Conservation (phyloP, 2,113 vertebrate genomes). For the Bubo bubo region DNA sequence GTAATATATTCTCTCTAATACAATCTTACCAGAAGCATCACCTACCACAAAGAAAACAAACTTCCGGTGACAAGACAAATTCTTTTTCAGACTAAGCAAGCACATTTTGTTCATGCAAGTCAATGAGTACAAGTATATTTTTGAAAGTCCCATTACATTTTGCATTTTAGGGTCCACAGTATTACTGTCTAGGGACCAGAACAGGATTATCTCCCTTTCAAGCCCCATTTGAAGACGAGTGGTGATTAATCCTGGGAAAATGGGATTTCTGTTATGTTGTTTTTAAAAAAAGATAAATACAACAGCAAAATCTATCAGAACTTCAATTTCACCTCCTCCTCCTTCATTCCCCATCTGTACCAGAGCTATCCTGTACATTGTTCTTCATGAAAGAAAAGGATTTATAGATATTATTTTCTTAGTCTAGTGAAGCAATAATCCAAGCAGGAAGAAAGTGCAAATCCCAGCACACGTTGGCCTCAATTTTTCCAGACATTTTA, state of each 20-base stretch:
- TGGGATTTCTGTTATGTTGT: fast-evolving
- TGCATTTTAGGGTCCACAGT: neutral
- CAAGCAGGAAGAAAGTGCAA: neutral
- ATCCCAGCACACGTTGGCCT: neutral
- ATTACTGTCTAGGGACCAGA: neutral
- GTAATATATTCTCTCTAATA: neutral
- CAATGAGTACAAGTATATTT: neutral
- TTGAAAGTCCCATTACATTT: neutral
- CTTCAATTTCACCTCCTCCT: neutral
- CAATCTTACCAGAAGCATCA: neutral
- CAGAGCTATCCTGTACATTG: neutral
- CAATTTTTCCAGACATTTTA: neutral
- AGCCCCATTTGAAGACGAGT: neutral
- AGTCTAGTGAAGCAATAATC: neutral
- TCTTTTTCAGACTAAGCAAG: neutral
- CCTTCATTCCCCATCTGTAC: neutral
- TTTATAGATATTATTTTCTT: neutral
- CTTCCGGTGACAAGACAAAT: neutral
- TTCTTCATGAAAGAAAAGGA: neutral
- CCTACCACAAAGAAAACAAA: neutral
- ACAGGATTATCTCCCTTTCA: neutral
- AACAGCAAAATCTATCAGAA: neutral
- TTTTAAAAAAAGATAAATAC: neutral
- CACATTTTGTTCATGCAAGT: neutral
- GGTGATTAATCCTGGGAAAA: neutral